These are phyloP conservation scores for Cololabis saira DNA, from an alignment of 2,113 vertebrate species.

Conservation along the genomic window DNA sequence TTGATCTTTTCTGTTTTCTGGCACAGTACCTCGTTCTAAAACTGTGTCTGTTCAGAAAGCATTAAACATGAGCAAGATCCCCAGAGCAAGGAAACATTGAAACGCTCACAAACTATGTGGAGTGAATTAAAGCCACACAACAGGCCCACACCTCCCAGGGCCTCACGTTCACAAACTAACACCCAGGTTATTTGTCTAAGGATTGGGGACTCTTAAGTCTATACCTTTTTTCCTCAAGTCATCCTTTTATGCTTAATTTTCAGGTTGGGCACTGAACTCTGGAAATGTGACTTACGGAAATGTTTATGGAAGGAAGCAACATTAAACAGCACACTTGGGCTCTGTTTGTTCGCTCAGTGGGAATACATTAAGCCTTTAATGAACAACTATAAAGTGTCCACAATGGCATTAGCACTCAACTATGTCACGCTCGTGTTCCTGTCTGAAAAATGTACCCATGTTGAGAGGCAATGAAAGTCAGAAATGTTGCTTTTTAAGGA, in stretches of 20 bases:
- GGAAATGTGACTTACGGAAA: background rate
- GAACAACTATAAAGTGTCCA: too few species aligned
- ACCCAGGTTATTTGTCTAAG: background rate
- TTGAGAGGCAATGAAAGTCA: too few species aligned
- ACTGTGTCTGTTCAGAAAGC: constrained; percentile 67
- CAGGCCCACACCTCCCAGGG: constrained; percentile 28
- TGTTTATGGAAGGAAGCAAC: too few species aligned
- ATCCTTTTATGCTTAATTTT: background rate
- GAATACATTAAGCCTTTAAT: too few species aligned
- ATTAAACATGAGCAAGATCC: constrained; percentile 74
- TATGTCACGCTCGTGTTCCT: too few species aligned
- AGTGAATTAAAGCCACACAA: constrained; percentile 41
- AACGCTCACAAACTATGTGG: constrained; percentile 55
- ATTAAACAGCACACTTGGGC: too few species aligned
- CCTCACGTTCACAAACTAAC: constrained; percentile 36
- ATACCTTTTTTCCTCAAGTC: too few species aligned
- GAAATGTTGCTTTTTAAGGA: too few species aligned
- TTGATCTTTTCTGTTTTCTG: constrained; percentile 71
- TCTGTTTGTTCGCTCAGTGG: too few species aligned
- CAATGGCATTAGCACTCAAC: too few species aligned
- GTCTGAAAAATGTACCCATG: too few species aligned
- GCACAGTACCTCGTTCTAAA: constrained; percentile 58
- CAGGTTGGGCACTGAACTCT: background rate
- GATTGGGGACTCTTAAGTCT: background rate
- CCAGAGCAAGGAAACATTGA: constrained; percentile 55